Evolutionary conservation across 2,113 vertebrate genomes (phyloP).

Genomic region (Ophthalmolycus amberensis): DNA sequence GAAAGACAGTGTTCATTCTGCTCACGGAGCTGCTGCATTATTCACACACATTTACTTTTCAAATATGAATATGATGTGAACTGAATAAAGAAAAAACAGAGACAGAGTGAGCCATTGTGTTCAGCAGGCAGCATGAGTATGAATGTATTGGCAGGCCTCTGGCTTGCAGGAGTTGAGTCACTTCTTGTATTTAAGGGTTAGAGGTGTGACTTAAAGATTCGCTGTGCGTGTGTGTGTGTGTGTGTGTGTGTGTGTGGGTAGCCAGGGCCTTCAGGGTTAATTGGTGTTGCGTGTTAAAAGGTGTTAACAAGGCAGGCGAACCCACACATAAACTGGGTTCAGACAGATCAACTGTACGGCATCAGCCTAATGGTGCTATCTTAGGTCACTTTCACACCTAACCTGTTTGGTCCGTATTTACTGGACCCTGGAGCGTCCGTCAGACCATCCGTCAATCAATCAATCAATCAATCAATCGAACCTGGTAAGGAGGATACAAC

Average conservation of each 20-base stretch:
- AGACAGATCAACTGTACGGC: conserved; percentile 9
- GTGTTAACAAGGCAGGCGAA: conserved; percentile 94
- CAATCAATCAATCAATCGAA: no score
- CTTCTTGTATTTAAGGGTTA: conserved; percentile 38
- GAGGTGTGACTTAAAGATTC: conserved; percentile 55
- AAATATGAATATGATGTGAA: not conserved
- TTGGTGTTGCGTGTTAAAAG: conserved; percentile 90
- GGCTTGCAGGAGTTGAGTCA: conserved; percentile 31
- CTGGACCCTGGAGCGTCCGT: not conserved
- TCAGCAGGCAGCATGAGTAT: not conserved
- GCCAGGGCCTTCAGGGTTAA: conserved; percentile 87
- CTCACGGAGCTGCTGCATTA: not conserved
- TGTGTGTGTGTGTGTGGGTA: conserved; percentile 27
- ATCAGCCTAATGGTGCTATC: not conserved
- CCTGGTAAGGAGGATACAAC: no score
- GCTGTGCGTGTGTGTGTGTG: conserved; percentile 27
- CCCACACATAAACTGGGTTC: conserved; percentile 75
- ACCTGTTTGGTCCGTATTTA: not conserved
- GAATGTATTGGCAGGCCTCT: not conserved
- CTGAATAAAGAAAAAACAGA: not conserved
- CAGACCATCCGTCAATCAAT: not conserved
- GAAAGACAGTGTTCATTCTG: not conserved
- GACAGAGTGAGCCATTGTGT: not conserved
- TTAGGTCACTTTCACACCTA: not conserved
- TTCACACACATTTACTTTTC: conserved; percentile 5